A percentile compares a stretch with the other conserved stretches of the same genome.
Conservation (phyloP, 2,888 invertebrate genomes). For the Agonopterix heracliana region DNA sequence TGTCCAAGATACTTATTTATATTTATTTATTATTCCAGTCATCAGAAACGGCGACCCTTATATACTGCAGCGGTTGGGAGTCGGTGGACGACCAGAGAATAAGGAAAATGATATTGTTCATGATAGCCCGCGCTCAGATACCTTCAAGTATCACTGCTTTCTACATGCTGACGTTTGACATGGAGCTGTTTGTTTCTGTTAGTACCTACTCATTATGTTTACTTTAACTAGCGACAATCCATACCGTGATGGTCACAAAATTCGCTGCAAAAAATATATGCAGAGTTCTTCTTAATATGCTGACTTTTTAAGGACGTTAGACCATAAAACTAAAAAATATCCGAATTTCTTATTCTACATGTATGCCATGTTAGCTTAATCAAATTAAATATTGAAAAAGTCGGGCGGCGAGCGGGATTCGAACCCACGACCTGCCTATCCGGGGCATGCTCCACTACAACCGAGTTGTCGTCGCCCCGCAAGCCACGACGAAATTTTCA, state of each 20-base stretch:
- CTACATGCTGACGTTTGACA: conserved; percentile 39
- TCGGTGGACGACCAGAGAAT: conserved; percentile 18
- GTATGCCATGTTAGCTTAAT: too few relatives aligned
- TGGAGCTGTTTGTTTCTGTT: conserved; percentile 47
- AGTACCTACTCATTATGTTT: conserved; percentile 13
- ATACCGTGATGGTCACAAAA: too few relatives aligned
- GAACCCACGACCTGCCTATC: too few relatives aligned
- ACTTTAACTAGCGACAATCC: neutral
- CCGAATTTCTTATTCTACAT: too few relatives aligned
- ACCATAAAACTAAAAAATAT: too few relatives aligned
- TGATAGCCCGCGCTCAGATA: conserved; percentile 41
- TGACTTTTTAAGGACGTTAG: too few relatives aligned
- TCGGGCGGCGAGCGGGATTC: too few relatives aligned
- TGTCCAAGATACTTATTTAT: neutral
- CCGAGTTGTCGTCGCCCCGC: too few relatives aligned
- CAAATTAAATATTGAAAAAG: too few relatives aligned
- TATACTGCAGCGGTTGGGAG: conserved; percentile 54
- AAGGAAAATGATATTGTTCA: conserved; percentile 30
- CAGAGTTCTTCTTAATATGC: neutral
- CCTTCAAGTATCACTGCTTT: conserved; percentile 37
- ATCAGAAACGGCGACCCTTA: conserved; percentile 26
- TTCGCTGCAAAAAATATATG: neutral
- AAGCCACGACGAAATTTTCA: too few relatives aligned
- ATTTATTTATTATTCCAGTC: conserved; percentile 22
- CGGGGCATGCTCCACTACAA: too few relatives aligned